Evolutionary conservation across 2,113 vertebrate species (phyloP), one percentile per base, ranked within the genome.

Genomic region (Sinocyclocheilus anshuiensis): DNA sequence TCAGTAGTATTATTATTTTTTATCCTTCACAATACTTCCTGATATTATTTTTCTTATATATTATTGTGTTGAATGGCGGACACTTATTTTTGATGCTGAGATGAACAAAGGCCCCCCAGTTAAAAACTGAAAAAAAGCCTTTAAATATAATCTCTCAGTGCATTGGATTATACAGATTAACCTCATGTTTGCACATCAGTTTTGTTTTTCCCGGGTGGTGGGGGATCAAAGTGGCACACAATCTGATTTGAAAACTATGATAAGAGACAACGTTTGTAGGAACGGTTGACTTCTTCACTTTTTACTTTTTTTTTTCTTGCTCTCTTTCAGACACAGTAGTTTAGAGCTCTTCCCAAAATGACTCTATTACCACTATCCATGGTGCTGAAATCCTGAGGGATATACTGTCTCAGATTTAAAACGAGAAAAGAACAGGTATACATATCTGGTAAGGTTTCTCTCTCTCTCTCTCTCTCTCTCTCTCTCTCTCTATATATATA

Each of bases 131-230:
- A 81, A 86, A 29, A 22, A 48, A 84, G 50, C 22, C 24, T 42
- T 72, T 33, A 81, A 50, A 81, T 87, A 71, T 77, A 76, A 80
- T 77, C 72, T 87, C 45, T 53, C n/a, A 77, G 3, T 63, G 33
- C 69, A 69, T 80, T 75, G 61, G 67, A 86, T 85, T 89, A 91
- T 83, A 13, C 75, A 87, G 90, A 91, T 92, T 90, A 89, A 88
- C 78, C 24, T 77, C 4, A 59, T 84, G 85, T 89, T 92, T 86
- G 61, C 77, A 83, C 11, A 78, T 84, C 33, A 88, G 86, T 89
- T 90, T 65, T 65, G 36, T 63, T 22, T 65, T 65, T n/a, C 29
- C 22, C 4, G 0, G 20, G 77, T 29, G 39, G 12, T 24, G 12
- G 15, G 55, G 22, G n/a, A 48, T 42, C 33, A 67, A 81, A 81